These are phyloP conservation scores for Tuberolachnus salignus DNA, from an alignment of 2,888 invertebrate genomes.

Conservation along the genomic window DNA sequence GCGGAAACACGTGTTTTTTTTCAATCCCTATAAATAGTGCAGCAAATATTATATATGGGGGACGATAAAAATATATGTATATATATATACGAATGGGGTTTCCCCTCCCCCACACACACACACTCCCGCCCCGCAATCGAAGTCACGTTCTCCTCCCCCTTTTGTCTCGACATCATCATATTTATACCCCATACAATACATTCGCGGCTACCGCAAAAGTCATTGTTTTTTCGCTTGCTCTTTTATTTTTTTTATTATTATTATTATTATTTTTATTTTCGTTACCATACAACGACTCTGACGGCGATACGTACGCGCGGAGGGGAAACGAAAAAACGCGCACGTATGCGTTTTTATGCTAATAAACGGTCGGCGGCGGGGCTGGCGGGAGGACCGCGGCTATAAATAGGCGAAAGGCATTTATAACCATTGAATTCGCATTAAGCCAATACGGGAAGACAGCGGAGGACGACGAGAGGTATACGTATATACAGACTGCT, in stretches of 20 bases:
- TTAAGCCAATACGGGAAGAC: conserved; percentile 40
- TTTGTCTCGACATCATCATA: not conserved
- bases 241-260: conserved; percentile 24
- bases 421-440: conserved; percentile 55
- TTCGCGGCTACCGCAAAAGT: conserved; percentile 53
- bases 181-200: too few species aligned
- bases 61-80: conserved; percentile 33
- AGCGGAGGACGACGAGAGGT: too few species aligned
- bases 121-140: conserved; percentile 52
- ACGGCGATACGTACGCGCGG: not conserved
- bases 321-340: conserved; percentile 3
- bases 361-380: conserved; percentile 50
- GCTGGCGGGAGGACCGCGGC: too few species aligned
- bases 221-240: conserved; percentile 47
- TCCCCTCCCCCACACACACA: too few species aligned
- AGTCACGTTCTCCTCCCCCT: conserved; percentile 41
- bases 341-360: conserved; percentile 30
- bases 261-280: not conserved
- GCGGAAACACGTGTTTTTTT: conserved; percentile 49
- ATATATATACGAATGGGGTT: not conserved
- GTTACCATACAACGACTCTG: not conserved
- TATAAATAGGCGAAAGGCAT: conserved; percentile 12
- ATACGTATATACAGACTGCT: too few species aligned
- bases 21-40: conserved; percentile 25
- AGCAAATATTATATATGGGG: not conserved